Base-by-base conservation (phyloP, 2,888 invertebrate species). In the Stenichneumon culpator region DNA sequence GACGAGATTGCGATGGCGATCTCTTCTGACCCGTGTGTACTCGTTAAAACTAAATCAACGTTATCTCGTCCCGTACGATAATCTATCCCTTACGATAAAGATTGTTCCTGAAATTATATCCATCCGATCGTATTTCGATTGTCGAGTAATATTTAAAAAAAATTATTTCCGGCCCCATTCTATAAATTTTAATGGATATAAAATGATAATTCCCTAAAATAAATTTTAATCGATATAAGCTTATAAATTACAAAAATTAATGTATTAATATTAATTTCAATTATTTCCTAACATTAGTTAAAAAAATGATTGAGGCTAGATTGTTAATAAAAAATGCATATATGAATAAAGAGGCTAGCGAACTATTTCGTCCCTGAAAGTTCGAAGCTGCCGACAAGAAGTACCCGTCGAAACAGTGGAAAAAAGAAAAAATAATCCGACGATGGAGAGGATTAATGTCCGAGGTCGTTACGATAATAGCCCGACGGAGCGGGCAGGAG, bases 401-500 rank as follows among this genome's bases (percentile, higher is more conserved):
- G 54, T 52, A 67, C 5, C 50, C 36, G 65, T 52, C 16, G 50
- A 67, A 75, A 67, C 70, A 19, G 73, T 44, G 14, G 19, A 68
- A 77, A 78, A 78, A 44, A 65, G 11, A 78, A 14, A 16, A 65
- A 22, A 54, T 84, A 73, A 81, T 82, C 78, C 54, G 73, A 65
- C 63, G 78, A 82, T 74, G 69, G 69, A 11, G 74, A 84, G 73
- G 77, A 74, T 78, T 78, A 81, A 73, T 60, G 77, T 16, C 11
- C 78, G 69, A 81, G 81, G 69, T 82, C 78, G 78, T 84, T 79
- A 74, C 39, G 69, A 65, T 81, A 74, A 84, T 84, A 54, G 39
- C 73, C 69, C 68, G 25, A 79, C 69, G 50, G 50, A 50, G 57
- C 19, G 57, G 16, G 52, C 63, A 44, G 28, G 47, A 39, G 52